phyloP scores from a whole-genome alignment of 2,797 vertebrate species.

The Micromesistius poutassou region DNA sequence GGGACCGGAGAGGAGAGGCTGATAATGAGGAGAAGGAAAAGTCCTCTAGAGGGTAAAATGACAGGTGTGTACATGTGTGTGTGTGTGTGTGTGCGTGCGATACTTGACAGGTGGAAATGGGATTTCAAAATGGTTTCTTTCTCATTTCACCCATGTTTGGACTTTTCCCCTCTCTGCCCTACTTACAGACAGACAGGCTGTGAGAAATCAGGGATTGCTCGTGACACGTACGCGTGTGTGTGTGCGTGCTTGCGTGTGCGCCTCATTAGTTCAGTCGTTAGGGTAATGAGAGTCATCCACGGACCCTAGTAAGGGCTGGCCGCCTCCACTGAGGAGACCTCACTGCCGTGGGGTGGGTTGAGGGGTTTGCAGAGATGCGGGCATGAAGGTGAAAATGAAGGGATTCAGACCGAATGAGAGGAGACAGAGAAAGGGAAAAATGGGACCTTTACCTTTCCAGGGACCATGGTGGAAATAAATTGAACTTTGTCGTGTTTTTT shows the following conservation, averaged over 20 bases:
- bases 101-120: not conserved
- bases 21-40: constrained; percentile 30
- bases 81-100: no score
- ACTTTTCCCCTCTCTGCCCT: not conserved
- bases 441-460: no score
- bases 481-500: no score
- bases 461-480: no score
- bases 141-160: not conserved
- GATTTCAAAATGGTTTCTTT: not conserved
- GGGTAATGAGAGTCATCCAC: constrained; percentile 54
- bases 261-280: constrained; percentile 21
- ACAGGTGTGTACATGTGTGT: constrained; percentile 14
- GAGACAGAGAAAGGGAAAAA: not conserved
- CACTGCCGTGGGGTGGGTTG: not conserved
- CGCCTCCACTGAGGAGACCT: constrained; percentile 36
- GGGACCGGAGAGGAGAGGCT: constrained; percentile 26
- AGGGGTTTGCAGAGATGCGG: not conserved
- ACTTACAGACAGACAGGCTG: constrained; percentile 12
- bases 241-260: constrained; percentile 10
- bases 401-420: not conserved
- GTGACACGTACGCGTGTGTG: not conserved
- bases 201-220: not conserved
- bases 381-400: constrained; percentile 5
- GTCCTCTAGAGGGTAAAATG: constrained; percentile 22
- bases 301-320: constrained; percentile 51